Evolutionary conservation across 2,113 vertebrate genomes (phyloP), one percentile per base, ranked within the genome.

Genomic region (Holacanthus passer): DNA sequence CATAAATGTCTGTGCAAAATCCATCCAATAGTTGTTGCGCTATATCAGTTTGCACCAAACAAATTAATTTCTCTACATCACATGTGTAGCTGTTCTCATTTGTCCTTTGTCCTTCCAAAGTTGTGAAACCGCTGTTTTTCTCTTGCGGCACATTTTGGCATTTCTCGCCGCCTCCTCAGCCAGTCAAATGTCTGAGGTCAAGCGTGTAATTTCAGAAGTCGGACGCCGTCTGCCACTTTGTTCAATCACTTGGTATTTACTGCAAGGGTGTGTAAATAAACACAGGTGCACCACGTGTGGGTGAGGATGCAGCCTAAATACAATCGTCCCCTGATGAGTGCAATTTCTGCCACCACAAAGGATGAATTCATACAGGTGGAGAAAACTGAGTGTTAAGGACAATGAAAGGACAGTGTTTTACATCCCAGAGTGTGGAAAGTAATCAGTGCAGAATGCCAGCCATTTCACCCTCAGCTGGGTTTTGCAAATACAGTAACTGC

Each of bases 241-340:
- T 83, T 87, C 87, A 88, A 87, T 92, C 89, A 85, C 79, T 80
- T 62, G 58, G 70, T 86, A 77, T 89, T 92, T 90, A 83, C 90
- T 68, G 85, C 50, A 58, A 73, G 62, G 3, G 55, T 43, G 60
- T 73, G 71, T 77, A 89, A 84, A 94, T 91, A 95, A 95, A 94
- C 94, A 93, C 91, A 94, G 90, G 92, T 93, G 92, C 35, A 27
- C 67, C 70, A 48, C 50, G 62, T 72, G 80, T 85, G 82, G 88
- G 81, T 50, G 76, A 81, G 47, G 71, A 52, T 39, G 77, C 81
- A 58, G 83, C 48, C 77, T 31, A 11, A 72, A 62, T 55, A 50
- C 78, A 66, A 64, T 67, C 5, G 58, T 73, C 60, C 72, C 67
- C 70, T 53, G 80, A 73, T 55, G 45, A 75, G 79, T 62, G 80